Evolutionary conservation across 2,113 vertebrate genomes (phyloP), one percentile per base, ranked within the genome.

Genomic region (Variabilichromis moorii): DNA sequence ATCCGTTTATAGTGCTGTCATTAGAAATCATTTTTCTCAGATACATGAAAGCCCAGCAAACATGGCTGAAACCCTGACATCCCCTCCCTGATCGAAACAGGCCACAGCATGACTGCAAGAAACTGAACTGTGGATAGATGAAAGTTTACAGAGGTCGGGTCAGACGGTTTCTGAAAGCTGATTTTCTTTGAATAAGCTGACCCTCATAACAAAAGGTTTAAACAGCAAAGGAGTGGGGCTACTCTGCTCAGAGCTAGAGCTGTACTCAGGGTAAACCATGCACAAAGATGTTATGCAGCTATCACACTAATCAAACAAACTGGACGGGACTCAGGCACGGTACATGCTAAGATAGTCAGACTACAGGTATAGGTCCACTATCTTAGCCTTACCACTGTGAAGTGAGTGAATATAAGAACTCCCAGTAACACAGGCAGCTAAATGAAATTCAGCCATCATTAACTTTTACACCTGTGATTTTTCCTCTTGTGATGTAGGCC

Each of bases 81-180:
- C 68, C 14, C 14, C 68, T 45, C 68, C 8, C 13, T 45, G 37
- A 10, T 26, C 21, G 0, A 73, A 45, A 45, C 21, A 0, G 37
- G n/a, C 8, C 10, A 35, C 2, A 42, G 66, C 13, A 16, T 14
- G n/a, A 42, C 37, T 2, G 5, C 37, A 63, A 71, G 0, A 71
- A 71, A 71, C 37, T 10, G 2, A 73, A 17, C 8, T 45, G 21
- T 16, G 37, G 21, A 45, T 9, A 42, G n/a, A 73, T 45, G 37
- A 45, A 73, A 17, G 68, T 26, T 73, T 16, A 73, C 5, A 73
- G 4, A 71, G n/a, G 33, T 40, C 12, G 2, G 0, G 59, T 63
- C 28, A 68, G n/a, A 40, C 0, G 33, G 35, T 71, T 35, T 68
- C 31, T 66, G 59, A 5, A 66, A 66, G 61, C 33, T 37, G 61